Evolutionary conservation across 2,888 invertebrate species (phyloP).

Genomic region (Conops quadrifasciatus): DNA sequence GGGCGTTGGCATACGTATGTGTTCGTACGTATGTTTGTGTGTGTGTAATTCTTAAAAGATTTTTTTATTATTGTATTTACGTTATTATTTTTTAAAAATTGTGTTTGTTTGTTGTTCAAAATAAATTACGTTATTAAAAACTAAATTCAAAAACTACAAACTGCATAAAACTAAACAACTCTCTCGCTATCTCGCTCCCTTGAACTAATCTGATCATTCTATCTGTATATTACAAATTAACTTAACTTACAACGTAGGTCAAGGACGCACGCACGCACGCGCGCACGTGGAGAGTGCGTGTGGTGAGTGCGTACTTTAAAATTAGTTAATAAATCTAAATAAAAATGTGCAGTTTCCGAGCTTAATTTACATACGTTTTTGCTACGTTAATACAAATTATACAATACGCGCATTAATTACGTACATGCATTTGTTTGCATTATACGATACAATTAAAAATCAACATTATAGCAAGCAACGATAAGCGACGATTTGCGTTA

Average conservation of each 20-base stretch:
- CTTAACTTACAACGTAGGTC: conserved; percentile 23
- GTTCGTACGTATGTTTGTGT: conserved; percentile 13
- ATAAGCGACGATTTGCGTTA: too few relatives aligned
- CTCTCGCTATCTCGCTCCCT: too few relatives aligned
- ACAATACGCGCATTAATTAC: too few relatives aligned
- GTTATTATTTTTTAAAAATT: conserved; percentile 12
- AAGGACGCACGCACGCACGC: too few relatives aligned
- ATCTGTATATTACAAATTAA: conserved; percentile 33
- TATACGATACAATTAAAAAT: too few relatives aligned
- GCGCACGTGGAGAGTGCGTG: neutral
- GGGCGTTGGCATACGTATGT: conserved; percentile 13
- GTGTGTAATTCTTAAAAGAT: neutral
- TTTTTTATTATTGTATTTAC: neutral
- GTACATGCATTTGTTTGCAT: too few relatives aligned
- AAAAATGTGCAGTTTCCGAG: conserved; percentile 16
- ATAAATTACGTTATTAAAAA: conserved; percentile 37
- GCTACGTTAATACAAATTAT: too few relatives aligned
- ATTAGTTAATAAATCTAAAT: conserved; percentile 12
- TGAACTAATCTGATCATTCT: too few relatives aligned
- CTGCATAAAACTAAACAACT: conserved; percentile 21
- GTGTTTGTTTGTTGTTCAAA: too few relatives aligned
- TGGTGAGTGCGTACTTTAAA: neutral
- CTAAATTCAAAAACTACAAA: conserved; percentile 34
- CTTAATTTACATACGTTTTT: neutral
- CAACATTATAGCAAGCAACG: too few relatives aligned